Base-by-base conservation (phyloP, 2,113 vertebrate genomes). In the human (Homo sapiens) region DNA sequence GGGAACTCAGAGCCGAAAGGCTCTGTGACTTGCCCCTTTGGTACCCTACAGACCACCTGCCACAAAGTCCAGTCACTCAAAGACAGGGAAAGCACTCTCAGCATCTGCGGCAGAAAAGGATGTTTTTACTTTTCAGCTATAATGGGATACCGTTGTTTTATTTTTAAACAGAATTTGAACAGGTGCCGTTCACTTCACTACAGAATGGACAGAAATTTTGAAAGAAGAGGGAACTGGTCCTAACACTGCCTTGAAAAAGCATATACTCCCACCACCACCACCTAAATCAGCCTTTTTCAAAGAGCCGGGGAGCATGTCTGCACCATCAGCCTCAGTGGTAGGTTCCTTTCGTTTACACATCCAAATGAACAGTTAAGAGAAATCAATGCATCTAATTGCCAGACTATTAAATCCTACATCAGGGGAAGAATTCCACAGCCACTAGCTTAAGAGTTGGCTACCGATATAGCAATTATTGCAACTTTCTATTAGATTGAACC, bases 351-450 rank as follows among this genome's bases (percentile, higher is more conserved):
- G 90, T 98, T 90, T 96, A 97, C 97, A 97, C 98, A 97, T 97
- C 96, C 96, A 97, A 98, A 98, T 96, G 96, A 97, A 98, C 95
- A 97, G 97, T 96, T 98, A 97, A 97, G 97, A 98, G 84, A 98
- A 98, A 98, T 98, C 97, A 94, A 98, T 82, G 30, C 92, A 97
- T 97, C 97, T 93, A 98, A 97, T 97, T 91, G 97, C 97, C 96
- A 98, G 98, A 96, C 98, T 98, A 96, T 96, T 98, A 98, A 98
- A 98, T 97, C 93, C 97, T 94, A 96, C 68, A 50, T 92, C 96
- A 97, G 96, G 92, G 94, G 97, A 95, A 97, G 97, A 98, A 98
- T 98, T 97, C 98, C 96, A 96, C 7, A 16, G 97, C 96, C 97
- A 96, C 97, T 97, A 83, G 92, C 95, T 90, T 94, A 94, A 96